Base-by-base conservation (phyloP, 37 sponge, comb jelly and placozoan genomes). In the Sycon ciliatum region DNA sequence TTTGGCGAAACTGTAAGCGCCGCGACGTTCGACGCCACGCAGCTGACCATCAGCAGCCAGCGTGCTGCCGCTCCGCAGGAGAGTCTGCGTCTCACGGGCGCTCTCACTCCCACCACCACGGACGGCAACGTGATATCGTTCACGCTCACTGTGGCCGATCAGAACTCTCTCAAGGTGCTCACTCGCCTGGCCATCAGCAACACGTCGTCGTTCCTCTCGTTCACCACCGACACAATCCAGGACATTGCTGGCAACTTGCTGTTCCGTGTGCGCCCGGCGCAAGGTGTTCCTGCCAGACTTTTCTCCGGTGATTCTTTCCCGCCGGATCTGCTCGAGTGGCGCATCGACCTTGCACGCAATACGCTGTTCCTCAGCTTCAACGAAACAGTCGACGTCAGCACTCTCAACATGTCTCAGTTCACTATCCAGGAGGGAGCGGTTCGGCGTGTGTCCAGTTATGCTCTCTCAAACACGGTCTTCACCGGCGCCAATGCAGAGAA, bases 341-440 rank as follows among this genome's bases (percentile, higher is more conserved):
- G 78, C 54, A 42, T 92, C 1, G 85, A 92, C 36, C 84, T 92
- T 80, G 58, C 87, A 55, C 34, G 32, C 22, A 88, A 88, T 31
- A 54, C 82, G 6, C 62, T 92, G 3, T 46, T 63, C 4, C 71
- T 92, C 0, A 75, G 78, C 42, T 92, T 92, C 74, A 83, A 80
- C 65, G 88, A 92, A 56, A 92, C 93, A 24, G 93, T 92, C 30
- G 79, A 92, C 75, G 85, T 78, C 28, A 58, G 61, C 33, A 74
- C 93, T 22, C 36, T 92, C 27, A 33, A 71, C 6, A 53, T 82
- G 20, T 38, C 53, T 11, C 53, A 36, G 28, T 82, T 84, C 36
- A 84, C 85, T 24, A 73, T 92, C 11, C 86, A 84, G 33, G 85
- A 92, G 39, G 74, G 75, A 38, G 39, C 57, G n/a, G 73, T 72